Base-by-base conservation (phyloP, 2,888 invertebrate species). In the Epinotia brunnichana region DNA sequence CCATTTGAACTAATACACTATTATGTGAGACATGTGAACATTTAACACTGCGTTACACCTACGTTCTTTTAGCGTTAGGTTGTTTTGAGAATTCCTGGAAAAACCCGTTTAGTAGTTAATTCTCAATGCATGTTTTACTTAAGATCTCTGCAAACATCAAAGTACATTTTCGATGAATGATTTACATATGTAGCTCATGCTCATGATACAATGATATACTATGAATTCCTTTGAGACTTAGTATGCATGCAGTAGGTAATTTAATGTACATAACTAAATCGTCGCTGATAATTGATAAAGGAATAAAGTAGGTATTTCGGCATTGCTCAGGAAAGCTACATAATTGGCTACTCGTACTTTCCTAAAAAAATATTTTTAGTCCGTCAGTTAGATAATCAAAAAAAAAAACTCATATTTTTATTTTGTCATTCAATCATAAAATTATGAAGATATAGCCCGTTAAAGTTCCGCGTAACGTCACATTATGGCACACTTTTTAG, bases 11-110 rank as follows among this genome's bases (percentile, higher is more conserved):
- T 67, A 71, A 60, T 54, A 54, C 53, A 44, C 64, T 60, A 60
- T 64, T 66, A 66, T 66, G 54, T n/a, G 60, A 71, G 59, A 67
- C 54, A 66, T 54, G 66, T 41, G 44, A 60, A 71, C 59, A 64
- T 41, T 71, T 60, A 71, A 54, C 51, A 66, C 24, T 53, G 39
- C 41, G 39, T 53, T 51, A n/a, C n/a, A n/a, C n/a, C n/a, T n/a
- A 66, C 24, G 53, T 64, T 54, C 63, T 19, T 21, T 64, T 39
- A 5, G 29, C 53, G 54, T 41, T 29, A 24, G 54, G 39, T 41
- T 66, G 54, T 39, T 19, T 54, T 39, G 35, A 39, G 41, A 54
- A 41, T 64, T 64, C 54, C 35, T 11, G 3, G 51, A 19, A 53
- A 29, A 63, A 29, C 15, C 13, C n/a, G 11, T 15, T 15, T 19